These are phyloP conservation scores for Zygogramma bicolorata DNA, from an alignment of 2,888 invertebrate genomes.

Conservation along the genomic window DNA sequence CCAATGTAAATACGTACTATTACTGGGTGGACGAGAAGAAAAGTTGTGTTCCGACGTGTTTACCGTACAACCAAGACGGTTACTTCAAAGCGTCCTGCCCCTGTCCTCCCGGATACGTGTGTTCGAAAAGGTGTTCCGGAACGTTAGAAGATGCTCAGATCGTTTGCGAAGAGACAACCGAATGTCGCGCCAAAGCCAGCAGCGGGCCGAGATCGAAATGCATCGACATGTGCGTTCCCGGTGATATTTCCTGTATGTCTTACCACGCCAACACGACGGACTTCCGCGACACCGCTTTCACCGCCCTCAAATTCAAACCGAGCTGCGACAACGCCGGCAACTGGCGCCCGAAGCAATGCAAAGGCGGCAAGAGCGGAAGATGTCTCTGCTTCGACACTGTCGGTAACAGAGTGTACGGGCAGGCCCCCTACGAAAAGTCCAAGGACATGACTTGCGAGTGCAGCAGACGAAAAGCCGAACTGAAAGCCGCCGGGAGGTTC, in stretches of 20 bases:
- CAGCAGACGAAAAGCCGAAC: constrained; percentile 71
- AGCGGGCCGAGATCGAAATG: constrained; percentile 25
- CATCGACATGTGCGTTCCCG: constrained; percentile 26
- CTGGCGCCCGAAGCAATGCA: constrained; percentile 76
- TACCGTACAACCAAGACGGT: constrained; percentile 32
- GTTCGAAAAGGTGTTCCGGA: constrained; percentile 50
- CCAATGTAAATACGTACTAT: constrained; percentile 26
- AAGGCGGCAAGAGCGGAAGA: constrained; percentile 75
- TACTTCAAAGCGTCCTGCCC: constrained; percentile 18
- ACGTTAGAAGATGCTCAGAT: constrained; percentile 1
- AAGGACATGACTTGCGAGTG: constrained; percentile 78
- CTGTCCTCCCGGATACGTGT: constrained; percentile 61
- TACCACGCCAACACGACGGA: constrained; percentile 49
- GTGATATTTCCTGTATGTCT: constrained; percentile 49
- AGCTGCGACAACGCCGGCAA: constrained; percentile 71
- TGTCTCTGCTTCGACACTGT: constrained; percentile 75
- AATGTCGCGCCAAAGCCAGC: constrained; percentile 17
- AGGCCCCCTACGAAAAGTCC: constrained; percentile 72
- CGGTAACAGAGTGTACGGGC: constrained; percentile 76
- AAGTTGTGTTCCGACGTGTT: constrained; percentile 39
- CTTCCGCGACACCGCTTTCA: constrained; percentile 44
- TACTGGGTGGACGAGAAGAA: constrained; percentile 30
- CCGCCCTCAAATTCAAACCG: constrained; percentile 59
- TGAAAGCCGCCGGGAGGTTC: constrained; percentile 65
- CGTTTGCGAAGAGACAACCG: constrained; percentile 1